Evolutionary conservation across 2,888 invertebrate species (phyloP), one percentile per base, ranked within the genome.

Genomic region (Schizaphis graminum): DNA sequence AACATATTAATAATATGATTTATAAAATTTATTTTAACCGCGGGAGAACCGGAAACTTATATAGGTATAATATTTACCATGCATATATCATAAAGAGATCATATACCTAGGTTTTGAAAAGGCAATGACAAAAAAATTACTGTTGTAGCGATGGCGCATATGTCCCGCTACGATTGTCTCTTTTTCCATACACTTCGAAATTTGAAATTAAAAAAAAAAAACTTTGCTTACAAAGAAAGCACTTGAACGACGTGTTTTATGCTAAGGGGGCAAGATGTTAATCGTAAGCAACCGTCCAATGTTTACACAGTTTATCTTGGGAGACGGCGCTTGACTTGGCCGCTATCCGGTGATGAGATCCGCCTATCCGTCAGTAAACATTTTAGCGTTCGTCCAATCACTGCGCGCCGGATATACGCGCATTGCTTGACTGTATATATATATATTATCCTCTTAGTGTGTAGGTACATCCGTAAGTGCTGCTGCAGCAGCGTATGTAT

Each of bases 281-380:
- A 94, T 94, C 94, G 90, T 90, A 90, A 94, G 90, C 86, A 85
- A 89, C 89, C 93, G 90, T 85, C 53, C 53, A 28, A 77, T 94
- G 57, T 94, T 61, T 91, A 24, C 90, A 49, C 49, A 28, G 94
- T 90, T 94, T 91, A 94, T 94, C 94, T 94, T 94, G 85, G 86
- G 86, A 93, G 89, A 93, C 86, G 57, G 47, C 57, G 85, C 57
- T 90, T 86, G 93, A 94, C 89, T 57, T 86, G n/a, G n/a, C n/a
- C 56, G 93, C 88, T 89, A 57, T 92, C 92, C 88, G 11, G 44
- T 93, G 93, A 93, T 90, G 93, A 90, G 93, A 93, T 90, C 89
- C 89, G 56, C 85, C 89, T 87, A 88, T 86, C 85, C 41, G 47
- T 85, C 89, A 61, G 93, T 56, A 93, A 93, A 94, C 90, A 94